Evolutionary conservation across 2,113 vertebrate species (phyloP).

Genomic region (Menidia beryllina): DNA sequence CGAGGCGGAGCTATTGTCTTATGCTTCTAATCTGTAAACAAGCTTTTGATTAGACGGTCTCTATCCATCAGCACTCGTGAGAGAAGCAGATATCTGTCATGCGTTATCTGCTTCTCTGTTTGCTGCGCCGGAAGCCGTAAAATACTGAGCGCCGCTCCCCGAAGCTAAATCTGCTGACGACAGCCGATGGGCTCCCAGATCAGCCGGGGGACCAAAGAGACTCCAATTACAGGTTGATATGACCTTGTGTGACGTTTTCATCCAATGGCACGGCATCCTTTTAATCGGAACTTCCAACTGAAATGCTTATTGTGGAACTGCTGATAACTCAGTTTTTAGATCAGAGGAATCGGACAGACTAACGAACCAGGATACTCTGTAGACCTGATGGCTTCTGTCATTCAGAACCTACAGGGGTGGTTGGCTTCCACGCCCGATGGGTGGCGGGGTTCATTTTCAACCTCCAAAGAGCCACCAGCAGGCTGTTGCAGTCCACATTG

Average conservation of each 20-base stretch:
- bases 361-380: not conserved
- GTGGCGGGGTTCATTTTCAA: not conserved
- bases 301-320: too few species aligned
- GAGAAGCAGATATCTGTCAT: not conserved
- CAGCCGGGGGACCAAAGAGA: conserved; percentile 4
- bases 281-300: not conserved
- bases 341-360: not conserved
- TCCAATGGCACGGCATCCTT: not conserved
- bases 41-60: not conserved
- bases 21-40: not conserved
- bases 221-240: conserved; percentile 5
- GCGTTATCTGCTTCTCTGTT: not conserved
- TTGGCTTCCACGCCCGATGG: not conserved
- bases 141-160: not conserved
- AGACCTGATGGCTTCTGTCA: not conserved
- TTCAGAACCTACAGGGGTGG: not conserved
- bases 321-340: not conserved
- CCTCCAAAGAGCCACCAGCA: not conserved
- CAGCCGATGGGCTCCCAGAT: not conserved
- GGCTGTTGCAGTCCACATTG: not conserved
- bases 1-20: not conserved
- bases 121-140: not conserved
- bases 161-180: not conserved
- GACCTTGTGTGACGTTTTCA: conserved; percentile 13
- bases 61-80: not conserved